Percentiles rank a stretch among this genome's conserved stretches.
phyloP scores from a whole-genome alignment of 2,797 vertebrate species.

The Amblyopsis hoosieri region DNA sequence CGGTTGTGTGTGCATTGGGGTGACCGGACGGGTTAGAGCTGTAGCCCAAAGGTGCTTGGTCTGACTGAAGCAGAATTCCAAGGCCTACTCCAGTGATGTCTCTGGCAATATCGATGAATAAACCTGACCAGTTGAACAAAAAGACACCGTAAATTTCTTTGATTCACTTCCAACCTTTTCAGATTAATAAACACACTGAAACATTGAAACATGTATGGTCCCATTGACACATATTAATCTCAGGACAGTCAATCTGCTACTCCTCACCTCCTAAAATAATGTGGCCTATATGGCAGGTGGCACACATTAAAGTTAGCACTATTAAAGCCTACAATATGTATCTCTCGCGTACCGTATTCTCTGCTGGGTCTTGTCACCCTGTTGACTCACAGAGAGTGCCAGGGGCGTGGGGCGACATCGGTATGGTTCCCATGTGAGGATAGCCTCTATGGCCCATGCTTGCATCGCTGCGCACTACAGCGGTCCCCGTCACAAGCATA shows the following conservation, averaged over 20 bases:
- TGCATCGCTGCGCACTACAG: background rate
- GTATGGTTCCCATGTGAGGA: constrained; percentile 28
- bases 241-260: background rate
- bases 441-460: constrained; percentile 25
- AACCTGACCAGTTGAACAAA: too few relatives aligned
- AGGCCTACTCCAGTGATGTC: constrained; percentile 16
- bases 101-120: too few relatives aligned
- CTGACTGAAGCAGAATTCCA: too few relatives aligned
- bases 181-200: too few relatives aligned
- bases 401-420: constrained; percentile 32
- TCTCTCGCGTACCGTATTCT: background rate
- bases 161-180: too few relatives aligned
- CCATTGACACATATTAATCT: too few relatives aligned
- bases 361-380: constrained; percentile 33
- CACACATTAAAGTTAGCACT: constrained; percentile 10
- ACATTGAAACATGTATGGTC: too few relatives aligned
- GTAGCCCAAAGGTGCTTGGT: too few relatives aligned
- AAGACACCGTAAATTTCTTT: too few relatives aligned
- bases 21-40: too few relatives aligned
- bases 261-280: constrained; percentile 6
- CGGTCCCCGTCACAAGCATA: constrained; percentile 42
- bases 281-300: constrained; percentile 15
- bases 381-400: constrained; percentile 26
- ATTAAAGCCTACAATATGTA: background rate
- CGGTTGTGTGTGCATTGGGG: too few relatives aligned